Conservation (phyloP, 1,140 invertebrate species). For the Teleopsis dalmanni region DNA sequence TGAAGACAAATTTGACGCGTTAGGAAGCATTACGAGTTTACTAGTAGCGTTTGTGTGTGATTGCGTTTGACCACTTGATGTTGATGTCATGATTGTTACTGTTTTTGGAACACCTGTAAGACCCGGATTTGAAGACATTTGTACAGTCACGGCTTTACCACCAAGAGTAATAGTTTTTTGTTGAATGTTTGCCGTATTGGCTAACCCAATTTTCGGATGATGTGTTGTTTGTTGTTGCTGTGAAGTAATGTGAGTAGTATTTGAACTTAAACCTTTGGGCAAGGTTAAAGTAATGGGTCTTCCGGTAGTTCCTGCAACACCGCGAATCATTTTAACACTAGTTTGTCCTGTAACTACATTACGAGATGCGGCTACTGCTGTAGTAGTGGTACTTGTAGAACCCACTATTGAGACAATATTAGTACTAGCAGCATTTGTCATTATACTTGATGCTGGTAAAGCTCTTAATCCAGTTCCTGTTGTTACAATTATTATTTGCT, state of each 20-base stretch:
- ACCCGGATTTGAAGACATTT: slow-evolving; percentile 47
- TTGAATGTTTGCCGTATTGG: slow-evolving; percentile 11
- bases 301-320: slow-evolving; percentile 44
- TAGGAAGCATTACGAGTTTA: slow-evolving; percentile 42
- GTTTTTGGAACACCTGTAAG: slow-evolving; percentile 31
- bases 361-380: slow-evolving; percentile 34
- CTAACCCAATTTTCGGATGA: slow-evolving; percentile 12
- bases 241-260: slow-evolving; percentile 5
- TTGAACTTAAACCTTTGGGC: no score
- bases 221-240: slow-evolving; percentile 12
- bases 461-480: slow-evolving; percentile 57
- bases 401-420: slow-evolving; percentile 37
- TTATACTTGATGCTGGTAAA: slow-evolving; percentile 29
- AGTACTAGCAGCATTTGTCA: slow-evolving; percentile 50
- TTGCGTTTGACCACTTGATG: slow-evolving; percentile 27
- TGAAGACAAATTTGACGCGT: neutral
- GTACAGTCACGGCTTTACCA: slow-evolving; percentile 64
- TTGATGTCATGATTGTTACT: slow-evolving; percentile 31
- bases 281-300: slow-evolving; percentile 66
- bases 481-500: slow-evolving; percentile 66
- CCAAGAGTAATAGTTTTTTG: slow-evolving; percentile 57
- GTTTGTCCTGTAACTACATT: slow-evolving; percentile 42
- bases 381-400: slow-evolving; percentile 20
- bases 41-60: slow-evolving; percentile 14
- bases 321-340: slow-evolving; percentile 62